Evolutionary conservation across 1,140 invertebrate species (phyloP).

Genomic region (Polyergus mexicanus): DNA sequence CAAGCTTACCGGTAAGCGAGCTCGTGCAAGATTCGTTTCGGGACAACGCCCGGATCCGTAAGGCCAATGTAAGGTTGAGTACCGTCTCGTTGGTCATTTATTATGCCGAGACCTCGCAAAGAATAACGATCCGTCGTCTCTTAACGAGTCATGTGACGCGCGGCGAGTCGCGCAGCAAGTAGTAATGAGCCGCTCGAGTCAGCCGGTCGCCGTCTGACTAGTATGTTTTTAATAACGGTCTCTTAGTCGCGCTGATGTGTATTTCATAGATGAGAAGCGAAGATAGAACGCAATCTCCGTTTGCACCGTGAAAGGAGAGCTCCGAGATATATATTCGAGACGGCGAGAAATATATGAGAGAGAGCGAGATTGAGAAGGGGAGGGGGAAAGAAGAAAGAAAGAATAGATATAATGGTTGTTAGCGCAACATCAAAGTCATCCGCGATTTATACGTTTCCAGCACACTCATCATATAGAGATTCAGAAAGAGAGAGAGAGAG

Average conservation of each 20-base stretch:
- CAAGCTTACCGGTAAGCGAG: background rate
- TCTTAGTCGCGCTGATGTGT: background rate
- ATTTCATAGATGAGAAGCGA: background rate
- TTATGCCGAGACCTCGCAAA: background rate
- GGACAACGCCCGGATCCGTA: background rate
- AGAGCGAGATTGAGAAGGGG: background rate
- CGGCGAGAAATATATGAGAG: constrained; percentile 36
- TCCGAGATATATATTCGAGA: background rate
- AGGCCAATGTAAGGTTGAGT: background rate
- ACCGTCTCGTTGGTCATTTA: background rate
- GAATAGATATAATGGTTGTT: constrained; percentile 51
- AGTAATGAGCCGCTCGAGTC: constrained; percentile 24
- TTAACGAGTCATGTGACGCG: background rate
- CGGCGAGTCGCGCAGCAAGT: background rate
- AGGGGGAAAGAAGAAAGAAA: constrained; percentile 28
- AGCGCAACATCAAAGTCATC: constrained; percentile 42
- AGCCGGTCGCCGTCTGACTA: constrained; percentile 6
- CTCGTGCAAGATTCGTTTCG: constrained; percentile 5
- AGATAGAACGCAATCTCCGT: constrained; percentile 33
- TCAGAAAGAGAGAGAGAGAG: background rate
- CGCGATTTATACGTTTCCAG: constrained; percentile 59
- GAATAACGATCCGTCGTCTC: constrained; percentile 16
- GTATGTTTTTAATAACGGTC: constrained; percentile 26
- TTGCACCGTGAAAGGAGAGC: constrained; percentile 25
- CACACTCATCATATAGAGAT: background rate